phyloP scores from a whole-genome alignment of 64 coral and sea anemone species.

The Catalaphyllia jardinei region DNA sequence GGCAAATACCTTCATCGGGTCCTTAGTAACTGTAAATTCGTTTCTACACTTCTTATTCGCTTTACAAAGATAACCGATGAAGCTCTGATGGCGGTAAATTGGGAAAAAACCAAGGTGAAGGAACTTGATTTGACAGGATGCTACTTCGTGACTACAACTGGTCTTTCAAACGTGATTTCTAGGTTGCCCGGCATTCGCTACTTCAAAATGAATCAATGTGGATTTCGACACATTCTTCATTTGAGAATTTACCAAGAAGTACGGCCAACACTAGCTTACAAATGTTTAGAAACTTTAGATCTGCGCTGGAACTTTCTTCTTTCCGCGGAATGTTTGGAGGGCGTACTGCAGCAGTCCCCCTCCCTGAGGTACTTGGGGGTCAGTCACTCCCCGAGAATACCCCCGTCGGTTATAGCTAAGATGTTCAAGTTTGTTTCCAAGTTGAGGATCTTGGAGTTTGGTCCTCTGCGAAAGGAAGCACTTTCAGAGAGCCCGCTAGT shows the following conservation, averaged over 20 bases:
- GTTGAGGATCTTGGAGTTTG: slow-evolving; percentile 96
- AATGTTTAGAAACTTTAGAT: slow-evolving; percentile 88
- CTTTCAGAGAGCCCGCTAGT: slow-evolving; percentile 90
- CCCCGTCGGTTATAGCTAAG: slow-evolving; percentile 83
- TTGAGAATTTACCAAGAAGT: slow-evolving; percentile 98
- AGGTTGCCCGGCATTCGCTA: slow-evolving; percentile 86
- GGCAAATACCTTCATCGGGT: slow-evolving; percentile 85
- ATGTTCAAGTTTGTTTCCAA: slow-evolving; percentile 93
- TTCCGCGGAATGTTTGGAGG: slow-evolving; percentile 99
- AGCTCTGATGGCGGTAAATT: slow-evolving; percentile 89
- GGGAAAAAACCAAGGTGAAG: slow-evolving; percentile 76
- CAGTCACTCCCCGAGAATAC: slow-evolving; percentile 95
- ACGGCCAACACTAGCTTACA: slow-evolving; percentile 68
- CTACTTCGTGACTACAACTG: slow-evolving; percentile 97
- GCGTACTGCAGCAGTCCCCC: slow-evolving; percentile 85
- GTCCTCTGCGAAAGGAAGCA: slow-evolving; percentile 90
- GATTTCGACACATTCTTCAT: slow-evolving; percentile 94
- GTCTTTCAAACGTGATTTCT: slow-evolving; percentile 87
- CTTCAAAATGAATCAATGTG: slow-evolving; percentile 99
- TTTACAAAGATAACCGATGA: slow-evolving; percentile 94
- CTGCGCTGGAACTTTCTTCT: slow-evolving; percentile 97
- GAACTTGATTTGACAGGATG: slow-evolving; percentile 99
- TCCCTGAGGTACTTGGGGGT: slow-evolving; percentile 93
- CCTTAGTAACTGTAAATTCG: slow-evolving; percentile 70
- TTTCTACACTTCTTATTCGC: slow-evolving; percentile 89